Evolutionary conservation across 2,113 vertebrate genomes (phyloP), one percentile per base, ranked within the genome.

Genomic region (Corythornis cristatus): DNA sequence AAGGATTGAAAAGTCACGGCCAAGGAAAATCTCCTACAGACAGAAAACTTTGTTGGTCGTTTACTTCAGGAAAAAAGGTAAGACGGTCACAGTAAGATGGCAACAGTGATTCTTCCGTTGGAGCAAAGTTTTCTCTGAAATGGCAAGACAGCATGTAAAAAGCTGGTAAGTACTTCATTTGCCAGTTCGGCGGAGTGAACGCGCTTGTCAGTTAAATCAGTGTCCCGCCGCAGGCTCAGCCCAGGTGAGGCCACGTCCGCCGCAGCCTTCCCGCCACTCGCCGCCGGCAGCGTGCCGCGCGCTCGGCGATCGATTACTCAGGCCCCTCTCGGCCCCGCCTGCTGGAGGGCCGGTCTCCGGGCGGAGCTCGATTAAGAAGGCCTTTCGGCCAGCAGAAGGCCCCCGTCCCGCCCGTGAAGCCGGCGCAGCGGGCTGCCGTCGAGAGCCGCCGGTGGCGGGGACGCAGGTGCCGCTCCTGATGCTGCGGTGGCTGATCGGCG

Each of bases 401-500:
- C 5, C 19, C 4, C 53, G 13, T 2, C 5, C 2, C 12, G 50
- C 31, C 6, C 29, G 1, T 26, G 5, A 11, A 0, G 15, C 2
- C 8, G 33, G 54, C 71, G 77, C 75, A 18, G 96, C 81, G 87
- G 65, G 15, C 51, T 9, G 31, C 37, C 3, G 13, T 2, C 20
- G 28, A 3, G 6, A 26, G 35, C 11, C 6, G 51, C 72, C 88
- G 46, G 20, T 83, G 88, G 42, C 53, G 28, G 91, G 23, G 35
- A 5, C 28, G 12, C 22, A 4, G 4, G 26, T 11, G 29, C 21
- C 8, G n/a, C 7, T 25, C 25, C n/a, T 12, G 37, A 99, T 99
- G 99, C 91, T 99, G 77, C 98, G 99, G 40, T 99, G 99, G 99
- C 97, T 99, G 71, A 98, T 99, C 22, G 99, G 99, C 11, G 98